A percentile compares a stretch with the other conserved stretches of the same genome.
phyloP scores from a whole-genome alignment of 1,140 invertebrate species.

The Trissolcus basalis region DNA sequence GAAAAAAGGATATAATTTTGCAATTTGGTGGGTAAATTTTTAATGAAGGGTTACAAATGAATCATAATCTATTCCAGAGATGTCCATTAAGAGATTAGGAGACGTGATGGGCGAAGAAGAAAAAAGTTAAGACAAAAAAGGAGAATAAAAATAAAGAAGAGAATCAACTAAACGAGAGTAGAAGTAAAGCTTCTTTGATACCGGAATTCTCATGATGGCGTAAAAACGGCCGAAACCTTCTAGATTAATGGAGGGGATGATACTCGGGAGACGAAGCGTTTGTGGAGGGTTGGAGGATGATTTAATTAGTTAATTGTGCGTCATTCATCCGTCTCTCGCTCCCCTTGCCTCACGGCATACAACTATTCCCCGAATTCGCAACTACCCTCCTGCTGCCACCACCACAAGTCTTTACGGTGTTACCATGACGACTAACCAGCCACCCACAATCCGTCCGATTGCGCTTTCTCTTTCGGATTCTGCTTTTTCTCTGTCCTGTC shows the following conservation, averaged over 20 bases:
- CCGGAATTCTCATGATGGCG: slow-evolving; percentile 57
- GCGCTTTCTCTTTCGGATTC: slow-evolving; percentile 14
- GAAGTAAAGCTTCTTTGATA: slow-evolving; percentile 34
- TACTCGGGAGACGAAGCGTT: slow-evolving; percentile 70
- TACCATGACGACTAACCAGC: slow-evolving; percentile 70
- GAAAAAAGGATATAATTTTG: too few relatives aligned
- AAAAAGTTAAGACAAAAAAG: too few relatives aligned
- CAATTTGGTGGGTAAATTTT: too few relatives aligned
- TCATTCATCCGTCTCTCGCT: slow-evolving; percentile 76
- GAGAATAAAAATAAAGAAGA: too few relatives aligned
- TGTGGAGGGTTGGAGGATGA: slow-evolving; percentile 73
- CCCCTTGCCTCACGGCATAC: slow-evolving; percentile 65
- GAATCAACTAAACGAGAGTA: slow-evolving; percentile 25
- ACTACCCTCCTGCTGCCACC: slow-evolving; percentile 52
- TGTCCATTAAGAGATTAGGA: too few relatives aligned
- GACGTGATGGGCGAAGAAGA: too few relatives aligned
- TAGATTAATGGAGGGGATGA: slow-evolving; percentile 71
- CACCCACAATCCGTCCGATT: slow-evolving; percentile 53
- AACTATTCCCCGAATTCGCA: slow-evolving; percentile 53
- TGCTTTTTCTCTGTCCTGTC: neutral
- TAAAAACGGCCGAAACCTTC: slow-evolving; percentile 65
- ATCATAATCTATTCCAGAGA: too few relatives aligned
- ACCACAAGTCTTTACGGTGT: slow-evolving; percentile 64
- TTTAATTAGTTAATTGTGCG: slow-evolving; percentile 77
- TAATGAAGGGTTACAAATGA: too few relatives aligned